A percentile compares a stretch with the other conserved stretches of the same genome.
These are phyloP conservation scores for Tokudaia muenninki DNA, from an alignment of 2,797 vertebrate genomes.

Conservation along the genomic window DNA sequence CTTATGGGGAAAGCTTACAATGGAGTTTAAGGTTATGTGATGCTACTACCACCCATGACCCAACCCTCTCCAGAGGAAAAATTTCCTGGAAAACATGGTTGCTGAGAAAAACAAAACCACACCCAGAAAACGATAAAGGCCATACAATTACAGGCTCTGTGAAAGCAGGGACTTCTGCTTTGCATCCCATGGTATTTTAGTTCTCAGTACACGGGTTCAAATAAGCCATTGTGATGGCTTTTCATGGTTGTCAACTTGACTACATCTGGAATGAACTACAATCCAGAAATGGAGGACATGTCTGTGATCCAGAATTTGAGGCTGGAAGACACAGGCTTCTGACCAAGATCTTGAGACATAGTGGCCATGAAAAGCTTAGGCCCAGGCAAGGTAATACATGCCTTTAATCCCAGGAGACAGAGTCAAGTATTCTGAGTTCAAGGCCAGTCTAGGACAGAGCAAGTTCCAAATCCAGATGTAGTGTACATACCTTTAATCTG, in stretches of 20 bases:
- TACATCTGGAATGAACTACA: background rate
- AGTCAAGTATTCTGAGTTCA: too few relatives aligned
- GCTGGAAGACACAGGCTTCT: background rate
- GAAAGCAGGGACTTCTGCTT: background rate
- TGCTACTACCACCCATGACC: background rate
- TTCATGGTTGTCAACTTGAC: background rate
- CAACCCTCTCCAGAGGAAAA: background rate
- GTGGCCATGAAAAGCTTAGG: too few relatives aligned
- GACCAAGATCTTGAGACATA: too few relatives aligned
- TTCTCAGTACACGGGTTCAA: background rate
- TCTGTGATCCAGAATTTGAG: background rate
- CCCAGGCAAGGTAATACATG: too few relatives aligned
- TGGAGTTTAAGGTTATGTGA: constrained; percentile 19
- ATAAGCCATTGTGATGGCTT: background rate
- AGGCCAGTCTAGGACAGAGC: too few relatives aligned
- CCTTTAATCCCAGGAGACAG: too few relatives aligned
- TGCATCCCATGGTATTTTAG: background rate
- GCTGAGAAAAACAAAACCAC: background rate
- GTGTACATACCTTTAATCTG: too few relatives aligned
- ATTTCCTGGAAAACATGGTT: background rate
- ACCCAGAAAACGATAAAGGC: background rate
- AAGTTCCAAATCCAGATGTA: too few relatives aligned
- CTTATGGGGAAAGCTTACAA: constrained; percentile 28
- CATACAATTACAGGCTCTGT: background rate
- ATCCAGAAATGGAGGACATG: background rate